Evolutionary conservation across 1,140 invertebrate species (phyloP).

Genomic region (Caenorhabditis briggsae): DNA sequence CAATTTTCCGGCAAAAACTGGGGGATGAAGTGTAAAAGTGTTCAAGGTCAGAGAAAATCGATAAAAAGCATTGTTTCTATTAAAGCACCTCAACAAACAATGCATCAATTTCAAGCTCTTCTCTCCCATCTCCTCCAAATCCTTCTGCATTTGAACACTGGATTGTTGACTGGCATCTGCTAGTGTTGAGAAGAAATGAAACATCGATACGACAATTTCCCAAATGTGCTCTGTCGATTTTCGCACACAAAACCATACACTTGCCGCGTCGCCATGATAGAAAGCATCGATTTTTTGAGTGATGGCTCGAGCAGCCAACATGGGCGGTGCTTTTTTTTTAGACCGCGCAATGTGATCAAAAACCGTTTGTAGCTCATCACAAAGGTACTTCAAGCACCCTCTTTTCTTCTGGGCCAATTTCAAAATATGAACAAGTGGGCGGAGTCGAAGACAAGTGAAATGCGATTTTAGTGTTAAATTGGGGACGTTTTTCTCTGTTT

Average conservation of each 20-base stretch:
- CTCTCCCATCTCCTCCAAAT: slow-evolving; percentile 36
- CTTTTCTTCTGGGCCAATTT: neutral
- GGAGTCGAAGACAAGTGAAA: neutral
- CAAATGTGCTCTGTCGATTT: slow-evolving; percentile 3
- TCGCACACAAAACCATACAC: neutral
- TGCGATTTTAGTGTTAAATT: neutral
- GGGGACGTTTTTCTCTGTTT: neutral
- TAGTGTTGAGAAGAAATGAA: neutral
- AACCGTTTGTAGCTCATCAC: slow-evolving; percentile 1
- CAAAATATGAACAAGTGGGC: slow-evolving; percentile 24
- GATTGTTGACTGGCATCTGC: neutral
- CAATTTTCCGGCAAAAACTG: too few species aligned
- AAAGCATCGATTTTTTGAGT: neutral
- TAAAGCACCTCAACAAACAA: slow-evolving; percentile 1
- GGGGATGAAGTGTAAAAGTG: neutral
- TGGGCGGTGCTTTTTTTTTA: slow-evolving; percentile 12
- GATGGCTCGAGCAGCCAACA: neutral
- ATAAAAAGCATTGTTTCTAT: too few species aligned
- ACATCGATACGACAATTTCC: slow-evolving; percentile 8
- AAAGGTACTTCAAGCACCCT: slow-evolving; percentile 21
- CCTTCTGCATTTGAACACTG: neutral
- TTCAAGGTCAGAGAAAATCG: too few species aligned
- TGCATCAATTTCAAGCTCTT: slow-evolving; percentile 29
- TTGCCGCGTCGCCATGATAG: neutral
- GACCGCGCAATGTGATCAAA: neutral